Conservation (phyloP, 2,113 vertebrate genomes). For the Macheiramphus alcinus region DNA sequence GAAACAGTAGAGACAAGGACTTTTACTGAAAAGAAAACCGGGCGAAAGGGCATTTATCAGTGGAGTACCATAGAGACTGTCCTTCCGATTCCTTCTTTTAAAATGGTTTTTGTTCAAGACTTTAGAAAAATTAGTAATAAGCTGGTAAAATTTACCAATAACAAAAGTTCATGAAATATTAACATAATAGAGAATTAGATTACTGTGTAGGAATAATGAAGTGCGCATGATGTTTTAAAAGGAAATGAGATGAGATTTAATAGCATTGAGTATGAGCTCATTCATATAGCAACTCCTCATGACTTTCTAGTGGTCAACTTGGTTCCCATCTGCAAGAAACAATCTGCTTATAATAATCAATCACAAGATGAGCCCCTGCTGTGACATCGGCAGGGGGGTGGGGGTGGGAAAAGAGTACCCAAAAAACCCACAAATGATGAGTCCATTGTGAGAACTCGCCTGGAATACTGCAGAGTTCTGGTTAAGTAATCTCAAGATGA, state of each 20-base stretch:
- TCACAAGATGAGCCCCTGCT: not conserved
- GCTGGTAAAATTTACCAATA: not conserved
- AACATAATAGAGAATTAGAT: not conserved
- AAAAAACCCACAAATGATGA: not conserved
- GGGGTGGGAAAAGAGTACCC: not conserved
- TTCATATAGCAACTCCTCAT: not conserved
- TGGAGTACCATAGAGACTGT: not conserved
- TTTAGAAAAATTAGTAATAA: not conserved
- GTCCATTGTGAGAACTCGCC: not conserved
- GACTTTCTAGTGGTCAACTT: not conserved
- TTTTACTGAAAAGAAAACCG: not conserved
- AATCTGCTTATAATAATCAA: not conserved
- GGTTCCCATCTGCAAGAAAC: not conserved
- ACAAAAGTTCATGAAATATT: not conserved
- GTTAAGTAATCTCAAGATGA: not conserved
- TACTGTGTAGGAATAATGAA: not conserved
- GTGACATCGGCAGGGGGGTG: accelerated
- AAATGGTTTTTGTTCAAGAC: not conserved
- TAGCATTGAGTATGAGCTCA: not conserved
- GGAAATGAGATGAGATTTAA: not conserved
- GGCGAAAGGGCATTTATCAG: not conserved
- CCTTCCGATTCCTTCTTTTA: not conserved
- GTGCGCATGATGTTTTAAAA: not conserved
- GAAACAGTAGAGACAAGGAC: not conserved
- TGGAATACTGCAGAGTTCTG: not conserved